Percentiles rank a stretch among this genome's conserved stretches.
These are phyloP conservation scores for Ferrisia virgata DNA, from an alignment of 2,888 invertebrate genomes.

Conservation along the genomic window DNA sequence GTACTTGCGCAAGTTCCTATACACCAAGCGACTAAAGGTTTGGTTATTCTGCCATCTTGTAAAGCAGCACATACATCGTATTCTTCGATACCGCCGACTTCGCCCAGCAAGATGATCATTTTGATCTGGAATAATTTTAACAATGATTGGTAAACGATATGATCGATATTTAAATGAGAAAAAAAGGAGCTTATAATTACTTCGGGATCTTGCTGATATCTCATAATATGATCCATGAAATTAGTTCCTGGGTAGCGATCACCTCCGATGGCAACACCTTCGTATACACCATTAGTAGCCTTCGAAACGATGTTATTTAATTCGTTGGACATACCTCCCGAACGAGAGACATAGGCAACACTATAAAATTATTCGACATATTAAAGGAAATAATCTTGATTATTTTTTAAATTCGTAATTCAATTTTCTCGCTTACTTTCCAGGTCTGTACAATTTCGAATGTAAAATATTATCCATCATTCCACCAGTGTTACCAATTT, in stretches of 20 bases:
- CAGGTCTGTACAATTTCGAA: constrained; percentile 93
- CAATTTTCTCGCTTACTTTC: constrained; percentile 59
- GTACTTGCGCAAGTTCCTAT: constrained; percentile 83
- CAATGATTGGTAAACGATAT: too few relatives aligned
- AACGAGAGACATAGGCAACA: constrained; percentile 88
- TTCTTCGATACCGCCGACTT: constrained; percentile 98
- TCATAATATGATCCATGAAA: constrained; percentile 93
- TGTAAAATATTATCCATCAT: constrained; percentile 99
- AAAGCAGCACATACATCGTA: constrained; percentile 92
- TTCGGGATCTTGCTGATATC: constrained; percentile 65
- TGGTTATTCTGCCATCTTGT: constrained; percentile 73
- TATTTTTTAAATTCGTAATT: neutral
- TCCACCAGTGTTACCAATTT: constrained; percentile 98
- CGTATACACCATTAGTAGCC: constrained; percentile 93
- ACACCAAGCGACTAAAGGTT: constrained; percentile 98
- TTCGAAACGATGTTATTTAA: constrained; percentile 96
- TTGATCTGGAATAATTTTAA: constrained; percentile 63
- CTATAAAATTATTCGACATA: constrained; percentile 57
- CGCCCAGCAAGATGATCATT: constrained; percentile 92
- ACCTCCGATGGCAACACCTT: constrained; percentile 96
- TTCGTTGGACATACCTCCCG: constrained; percentile 99
- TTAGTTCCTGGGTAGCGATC: constrained; percentile 97
- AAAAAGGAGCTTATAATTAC: constrained; percentile 53
- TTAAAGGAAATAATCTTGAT: constrained; percentile 53
- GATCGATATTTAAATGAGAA: neutral